Evolutionary conservation across 2,888 invertebrate genomes (phyloP).

Genomic region (Emmelina monodactyla): DNA sequence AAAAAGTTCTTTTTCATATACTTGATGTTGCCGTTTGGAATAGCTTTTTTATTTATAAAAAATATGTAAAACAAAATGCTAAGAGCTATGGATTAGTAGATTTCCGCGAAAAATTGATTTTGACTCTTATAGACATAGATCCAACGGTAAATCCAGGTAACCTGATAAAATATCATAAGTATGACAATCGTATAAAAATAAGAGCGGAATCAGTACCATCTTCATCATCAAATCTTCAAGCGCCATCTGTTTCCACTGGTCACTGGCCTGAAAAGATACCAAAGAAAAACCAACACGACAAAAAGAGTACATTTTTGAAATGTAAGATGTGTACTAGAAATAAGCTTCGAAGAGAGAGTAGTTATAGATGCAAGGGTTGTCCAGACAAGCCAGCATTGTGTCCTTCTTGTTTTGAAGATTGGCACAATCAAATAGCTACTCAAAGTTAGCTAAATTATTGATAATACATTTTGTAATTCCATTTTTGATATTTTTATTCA

Average conservation of each 20-base stretch:
- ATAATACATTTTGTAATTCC: too few relatives aligned
- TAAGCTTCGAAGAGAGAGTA: background rate
- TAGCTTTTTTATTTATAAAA: slow-evolving; percentile 3
- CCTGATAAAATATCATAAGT: background rate
- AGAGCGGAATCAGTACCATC: background rate
- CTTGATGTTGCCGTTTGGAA: slow-evolving; percentile 8
- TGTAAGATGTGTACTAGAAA: background rate
- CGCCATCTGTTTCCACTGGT: background rate
- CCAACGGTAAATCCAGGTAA: background rate
- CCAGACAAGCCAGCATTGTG: slow-evolving; percentile 1
- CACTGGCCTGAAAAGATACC: background rate
- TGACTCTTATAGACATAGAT: background rate
- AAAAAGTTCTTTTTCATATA: slow-evolving; percentile 9
- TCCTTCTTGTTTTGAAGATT: background rate
- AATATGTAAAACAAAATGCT: background rate
- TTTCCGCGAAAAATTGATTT: background rate
- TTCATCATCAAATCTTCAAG: background rate
- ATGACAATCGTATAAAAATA: background rate
- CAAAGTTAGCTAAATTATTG: background rate
- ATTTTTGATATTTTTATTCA: background rate
- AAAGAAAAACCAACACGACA: background rate
- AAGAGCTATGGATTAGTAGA: slow-evolving; percentile 1
- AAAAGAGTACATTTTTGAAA: background rate
- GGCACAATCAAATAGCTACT: background rate
- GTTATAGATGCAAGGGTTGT: background rate